Percentiles rank a stretch among this genome's conserved stretches.
Conservation (phyloP, 2,888 invertebrate species). For the Mystacides longicornis region DNA sequence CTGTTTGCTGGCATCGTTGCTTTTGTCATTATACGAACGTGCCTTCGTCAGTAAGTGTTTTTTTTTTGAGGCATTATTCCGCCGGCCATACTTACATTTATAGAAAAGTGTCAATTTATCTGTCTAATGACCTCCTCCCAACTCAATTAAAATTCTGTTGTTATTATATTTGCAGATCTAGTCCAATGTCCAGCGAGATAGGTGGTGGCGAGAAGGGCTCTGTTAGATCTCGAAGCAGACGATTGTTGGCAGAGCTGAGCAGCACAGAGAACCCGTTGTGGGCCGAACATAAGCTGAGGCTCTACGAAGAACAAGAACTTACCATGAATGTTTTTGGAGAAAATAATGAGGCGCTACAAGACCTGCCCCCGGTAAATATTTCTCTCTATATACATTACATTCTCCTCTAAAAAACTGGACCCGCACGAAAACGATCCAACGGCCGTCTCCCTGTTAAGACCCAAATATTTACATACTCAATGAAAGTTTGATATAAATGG, state of each 20-base stretch:
- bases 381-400: neutral
- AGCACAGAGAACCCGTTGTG: constrained; percentile 89
- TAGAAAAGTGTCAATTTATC: no score
- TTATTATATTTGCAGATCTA: no score
- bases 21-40: constrained; percentile 81
- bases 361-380: constrained; percentile 37
- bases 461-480: no score
- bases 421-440: no score
- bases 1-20: constrained; percentile 80
- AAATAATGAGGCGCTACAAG: constrained; percentile 46
- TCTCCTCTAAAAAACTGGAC: neutral
- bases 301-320: constrained; percentile 87
- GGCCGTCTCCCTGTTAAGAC: no score
- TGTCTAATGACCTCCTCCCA: no score
- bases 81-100: no score
- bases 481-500: no score
- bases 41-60: constrained; percentile 76
- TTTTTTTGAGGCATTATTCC: no score
- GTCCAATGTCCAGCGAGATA: constrained; percentile 54
- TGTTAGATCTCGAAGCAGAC: constrained; percentile 74
- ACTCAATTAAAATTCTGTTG: no score
- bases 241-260: constrained; percentile 77
- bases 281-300: constrained; percentile 84
- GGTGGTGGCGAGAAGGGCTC: constrained; percentile 70
- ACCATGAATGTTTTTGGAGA: constrained; percentile 84